Conservation (phyloP, 2,888 invertebrate species). For the Harpalus rubripes region DNA sequence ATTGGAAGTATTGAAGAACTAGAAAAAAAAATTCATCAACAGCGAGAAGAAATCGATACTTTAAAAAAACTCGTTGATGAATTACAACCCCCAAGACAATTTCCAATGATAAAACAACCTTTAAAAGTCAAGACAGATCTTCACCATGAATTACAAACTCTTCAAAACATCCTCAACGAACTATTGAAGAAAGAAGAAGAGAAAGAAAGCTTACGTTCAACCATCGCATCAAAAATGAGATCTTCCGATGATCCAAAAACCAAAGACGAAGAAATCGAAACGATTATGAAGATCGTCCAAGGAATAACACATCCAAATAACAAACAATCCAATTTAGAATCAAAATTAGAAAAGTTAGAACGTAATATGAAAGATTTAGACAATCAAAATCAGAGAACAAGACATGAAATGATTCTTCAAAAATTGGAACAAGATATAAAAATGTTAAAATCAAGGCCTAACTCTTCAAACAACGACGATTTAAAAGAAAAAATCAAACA, state of each 20-base stretch:
- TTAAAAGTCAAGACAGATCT: constrained; percentile 21
- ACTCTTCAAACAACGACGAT: not conserved
- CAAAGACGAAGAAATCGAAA: constrained; percentile 47
- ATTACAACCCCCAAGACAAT: constrained; percentile 25
- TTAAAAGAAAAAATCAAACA: constrained; percentile 9
- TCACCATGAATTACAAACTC: constrained; percentile 19
- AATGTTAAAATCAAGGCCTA: not conserved
- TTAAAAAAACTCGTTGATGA: constrained; percentile 49
- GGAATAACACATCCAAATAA: not conserved
- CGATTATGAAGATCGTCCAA: constrained; percentile 53
- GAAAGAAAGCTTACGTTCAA: not conserved
- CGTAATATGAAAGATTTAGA: constrained; percentile 50
- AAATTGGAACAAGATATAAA: constrained; percentile 43
- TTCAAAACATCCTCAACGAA: constrained; percentile 54
- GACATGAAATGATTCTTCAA: constrained; percentile 33
- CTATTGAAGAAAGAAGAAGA: constrained; percentile 53
- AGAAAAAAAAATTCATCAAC: constrained; percentile 46
- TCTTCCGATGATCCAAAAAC: not conserved
- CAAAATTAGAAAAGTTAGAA: constrained; percentile 59
- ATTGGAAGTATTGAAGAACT: constrained; percentile 37
- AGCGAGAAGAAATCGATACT: constrained; percentile 50
- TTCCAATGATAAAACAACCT: constrained; percentile 18
- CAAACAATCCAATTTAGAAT: not conserved
- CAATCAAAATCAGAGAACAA: not conserved
- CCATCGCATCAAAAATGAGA: not conserved